Base-by-base conservation (phyloP, 1,140 invertebrate genomes). In the Centruroides sculpturatus region DNA sequence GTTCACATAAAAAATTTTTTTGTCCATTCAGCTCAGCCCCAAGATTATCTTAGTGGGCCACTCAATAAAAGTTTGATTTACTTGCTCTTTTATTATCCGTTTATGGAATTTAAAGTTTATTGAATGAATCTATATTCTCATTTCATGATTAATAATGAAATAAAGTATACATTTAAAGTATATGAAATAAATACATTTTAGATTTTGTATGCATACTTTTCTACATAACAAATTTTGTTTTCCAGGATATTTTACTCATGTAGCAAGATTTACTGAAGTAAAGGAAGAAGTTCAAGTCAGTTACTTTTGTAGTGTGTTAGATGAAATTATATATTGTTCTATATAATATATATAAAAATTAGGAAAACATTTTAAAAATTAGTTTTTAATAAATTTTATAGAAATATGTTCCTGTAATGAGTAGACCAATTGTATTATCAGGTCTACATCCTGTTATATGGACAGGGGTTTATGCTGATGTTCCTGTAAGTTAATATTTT, bases 401-500 rank as follows among this genome's bases (percentile, higher is more conserved):
- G 59, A 86, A 91, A 70, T 93, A 94, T 72, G 82, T 94, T 66
- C 86, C 89, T 36, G 90, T 95, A 5, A 85, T 95, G 81, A 89
- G 89, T 8, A 76, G 90, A 63, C 90, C 90, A 1, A 87, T 73
- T 63, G 90, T 93, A 12, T 77, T 92, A 61, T 82, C 66, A 8
- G 61, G 65, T 54, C 57, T 84, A 59, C 87, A 92, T 73, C 86
- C 87, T 5, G 79, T 88, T 6, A 84, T 89, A 51, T 95, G 90
- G 90, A 92, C 89, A 0, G 86, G 89, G 34, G 84, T 92, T n/a
- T 93, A 94, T 73, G 89, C 89, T 7, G 89, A 93, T 74, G 78
- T 90, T 53, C 85, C 85, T 34, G 89, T 92, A 77, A 81, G 80
- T 74, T 34, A 11, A 47, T 65, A 59, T 68, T 48, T 59, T 23